phyloP scores from a whole-genome alignment of 2,113 vertebrate genomes.

The Cephalopterus ornatus region DNA sequence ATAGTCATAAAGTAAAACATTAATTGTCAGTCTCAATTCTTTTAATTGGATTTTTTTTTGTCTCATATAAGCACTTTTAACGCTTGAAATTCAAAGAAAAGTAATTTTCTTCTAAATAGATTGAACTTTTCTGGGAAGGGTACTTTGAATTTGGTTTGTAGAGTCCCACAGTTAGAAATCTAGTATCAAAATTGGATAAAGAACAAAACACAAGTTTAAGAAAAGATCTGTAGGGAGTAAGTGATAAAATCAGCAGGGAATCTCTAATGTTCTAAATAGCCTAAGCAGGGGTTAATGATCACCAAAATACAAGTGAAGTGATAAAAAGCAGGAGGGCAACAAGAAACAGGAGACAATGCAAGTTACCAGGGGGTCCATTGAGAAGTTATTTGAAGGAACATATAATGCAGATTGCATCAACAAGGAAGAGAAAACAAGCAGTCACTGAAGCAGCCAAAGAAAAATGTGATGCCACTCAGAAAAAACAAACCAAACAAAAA shows the following conservation, averaged over 20 bases:
- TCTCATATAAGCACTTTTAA: not conserved
- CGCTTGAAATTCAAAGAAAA: not conserved
- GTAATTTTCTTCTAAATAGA: not conserved
- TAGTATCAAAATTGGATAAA: slow-evolving; percentile 36
- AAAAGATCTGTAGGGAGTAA: slow-evolving; percentile 58
- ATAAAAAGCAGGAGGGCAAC: slow-evolving; percentile 52
- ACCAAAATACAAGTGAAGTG: slow-evolving; percentile 17
- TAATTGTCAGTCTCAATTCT: not conserved
- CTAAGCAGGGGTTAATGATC: slow-evolving; percentile 45
- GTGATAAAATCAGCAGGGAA: slow-evolving; percentile 67
- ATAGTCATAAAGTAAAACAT: not conserved
- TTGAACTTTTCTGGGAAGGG: not conserved
- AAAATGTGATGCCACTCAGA: not conserved
- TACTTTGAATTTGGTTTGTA: not conserved
- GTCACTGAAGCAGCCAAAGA: not conserved
- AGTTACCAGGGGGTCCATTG: slow-evolving; percentile 39
- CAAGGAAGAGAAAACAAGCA: slow-evolving; percentile 25
- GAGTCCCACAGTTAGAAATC: slow-evolving; percentile 2
- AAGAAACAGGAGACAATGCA: slow-evolving; percentile 44
- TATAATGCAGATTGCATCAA: not conserved
- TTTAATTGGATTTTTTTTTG: not conserved
- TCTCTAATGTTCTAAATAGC: slow-evolving; percentile 9
- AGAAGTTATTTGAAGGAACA: slow-evolving; percentile 69
- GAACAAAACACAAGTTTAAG: slow-evolving; percentile 58
- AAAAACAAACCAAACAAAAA: not conserved